phyloP scores from a whole-genome alignment of 2,113 vertebrate species.

The Chionis minor region DNA sequence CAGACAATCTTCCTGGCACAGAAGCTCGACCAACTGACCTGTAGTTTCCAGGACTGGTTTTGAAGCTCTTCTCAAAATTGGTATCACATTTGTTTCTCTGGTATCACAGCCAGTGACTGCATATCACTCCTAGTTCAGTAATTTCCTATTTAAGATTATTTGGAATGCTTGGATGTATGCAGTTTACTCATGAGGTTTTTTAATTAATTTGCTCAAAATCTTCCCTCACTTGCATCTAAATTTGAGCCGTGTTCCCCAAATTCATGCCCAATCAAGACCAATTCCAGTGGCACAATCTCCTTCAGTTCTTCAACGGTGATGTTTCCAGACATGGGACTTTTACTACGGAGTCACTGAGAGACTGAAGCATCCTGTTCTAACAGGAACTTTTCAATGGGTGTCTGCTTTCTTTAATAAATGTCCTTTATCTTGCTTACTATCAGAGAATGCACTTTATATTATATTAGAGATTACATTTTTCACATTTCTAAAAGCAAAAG shows the following conservation, averaged over 20 bases:
- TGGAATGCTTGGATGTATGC: neutral
- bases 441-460: neutral
- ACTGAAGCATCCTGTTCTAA: neutral
- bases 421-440: neutral
- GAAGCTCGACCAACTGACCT: neutral
- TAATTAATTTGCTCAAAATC: neutral
- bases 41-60: neutral
- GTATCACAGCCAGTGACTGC: neutral
- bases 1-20: neutral
- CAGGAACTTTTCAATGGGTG: neutral
- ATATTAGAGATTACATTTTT: neutral
- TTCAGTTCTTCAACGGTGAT: neutral
- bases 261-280: neutral
- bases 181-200: neutral
- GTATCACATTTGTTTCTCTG: neutral
- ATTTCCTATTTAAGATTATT: neutral
- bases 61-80: neutral
- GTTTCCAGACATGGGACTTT: no score
- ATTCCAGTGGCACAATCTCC: neutral
- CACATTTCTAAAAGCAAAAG: neutral
- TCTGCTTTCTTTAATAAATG: neutral
- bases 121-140: neutral
- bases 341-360: neutral
- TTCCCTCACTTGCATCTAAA: neutral
- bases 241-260: neutral